Conservation (phyloP, 2,888 invertebrate species). For the Netelia virgata region DNA sequence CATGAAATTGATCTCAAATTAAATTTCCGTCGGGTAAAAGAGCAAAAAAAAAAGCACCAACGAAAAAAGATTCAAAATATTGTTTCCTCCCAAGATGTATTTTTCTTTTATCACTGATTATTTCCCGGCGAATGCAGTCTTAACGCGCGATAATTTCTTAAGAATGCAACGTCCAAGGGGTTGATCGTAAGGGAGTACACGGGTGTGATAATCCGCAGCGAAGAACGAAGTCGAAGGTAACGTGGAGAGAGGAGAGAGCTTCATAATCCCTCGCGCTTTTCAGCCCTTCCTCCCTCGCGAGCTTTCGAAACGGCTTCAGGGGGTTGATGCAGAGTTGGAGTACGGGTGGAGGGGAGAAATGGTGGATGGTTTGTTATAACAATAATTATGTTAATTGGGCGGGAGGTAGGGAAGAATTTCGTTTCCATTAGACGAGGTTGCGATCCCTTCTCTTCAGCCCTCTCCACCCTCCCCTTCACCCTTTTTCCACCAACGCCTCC, state of each 20-base stretch:
- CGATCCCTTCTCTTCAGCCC: constrained; percentile 5
- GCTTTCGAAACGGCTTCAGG: constrained; percentile 18
- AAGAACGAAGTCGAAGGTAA: constrained; percentile 21
- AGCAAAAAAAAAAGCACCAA: neutral
- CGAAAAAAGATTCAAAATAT: neutral
- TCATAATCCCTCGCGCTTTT: constrained; percentile 1
- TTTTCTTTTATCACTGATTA: neutral
- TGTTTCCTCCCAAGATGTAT: constrained; percentile 3
- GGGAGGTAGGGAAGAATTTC: constrained; percentile 54
- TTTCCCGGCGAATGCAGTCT: neutral
- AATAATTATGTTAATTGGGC: constrained; percentile 71
- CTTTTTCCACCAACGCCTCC: neutral
- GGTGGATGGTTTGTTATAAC: constrained; percentile 66
- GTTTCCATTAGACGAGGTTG: constrained; percentile 63
- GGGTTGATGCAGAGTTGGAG: constrained; percentile 19
- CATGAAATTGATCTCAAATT: neutral
- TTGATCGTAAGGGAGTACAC: constrained; percentile 47
- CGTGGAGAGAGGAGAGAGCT: constrained; percentile 22
- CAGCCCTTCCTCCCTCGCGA: neutral
- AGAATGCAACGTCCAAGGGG: neutral
- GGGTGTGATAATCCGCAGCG: constrained; percentile 51
- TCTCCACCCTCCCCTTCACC: constrained; percentile 1
- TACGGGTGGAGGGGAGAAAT: neutral
- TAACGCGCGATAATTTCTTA: neutral
- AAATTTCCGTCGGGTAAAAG: neutral